Conservation (phyloP, 2,113 vertebrate species). For the Thamnaconus septentrionalis region DNA sequence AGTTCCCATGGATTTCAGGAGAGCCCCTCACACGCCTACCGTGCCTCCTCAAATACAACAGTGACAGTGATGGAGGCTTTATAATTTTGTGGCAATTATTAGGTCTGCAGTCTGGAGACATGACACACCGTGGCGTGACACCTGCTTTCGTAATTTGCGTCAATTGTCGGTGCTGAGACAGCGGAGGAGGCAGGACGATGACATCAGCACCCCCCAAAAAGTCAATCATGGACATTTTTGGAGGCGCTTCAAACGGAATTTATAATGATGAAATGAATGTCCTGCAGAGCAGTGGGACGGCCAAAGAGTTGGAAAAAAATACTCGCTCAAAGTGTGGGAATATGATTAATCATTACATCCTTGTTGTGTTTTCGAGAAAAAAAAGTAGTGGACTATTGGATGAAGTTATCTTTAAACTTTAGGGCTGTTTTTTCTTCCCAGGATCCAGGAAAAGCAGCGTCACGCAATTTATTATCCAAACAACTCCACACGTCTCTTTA, state of each 20-base stretch:
- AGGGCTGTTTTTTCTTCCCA: too few relatives aligned
- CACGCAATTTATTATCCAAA: too few relatives aligned
- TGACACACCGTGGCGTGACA: constrained; percentile 51
- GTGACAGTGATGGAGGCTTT: constrained; percentile 71
- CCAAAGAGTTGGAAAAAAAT: background rate
- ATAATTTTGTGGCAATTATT: constrained; percentile 74
- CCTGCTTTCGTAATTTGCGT: constrained; percentile 70
- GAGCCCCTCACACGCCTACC: constrained; percentile 50
- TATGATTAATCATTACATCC: background rate
- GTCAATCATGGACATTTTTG: constrained; percentile 38
- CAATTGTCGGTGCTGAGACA: constrained; percentile 57
- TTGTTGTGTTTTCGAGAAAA: too few relatives aligned
- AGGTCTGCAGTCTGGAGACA: constrained; percentile 62
- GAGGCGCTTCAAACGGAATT: constrained; percentile 43
- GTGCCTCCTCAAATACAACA: constrained; percentile 37
- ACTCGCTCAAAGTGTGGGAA: background rate
- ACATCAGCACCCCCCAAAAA: constrained; percentile 38
- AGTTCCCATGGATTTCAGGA: constrained; percentile 70
- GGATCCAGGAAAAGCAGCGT: too few relatives aligned
- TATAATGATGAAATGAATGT: constrained; percentile 38
- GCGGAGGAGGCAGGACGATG: constrained; percentile 44
- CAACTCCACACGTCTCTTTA: too few relatives aligned
- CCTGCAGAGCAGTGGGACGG: background rate
- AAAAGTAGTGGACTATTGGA: too few relatives aligned
- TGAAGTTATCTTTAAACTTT: too few relatives aligned